Conservation (phyloP, 2,888 invertebrate genomes). For the Synergus gifuensis region DNA sequence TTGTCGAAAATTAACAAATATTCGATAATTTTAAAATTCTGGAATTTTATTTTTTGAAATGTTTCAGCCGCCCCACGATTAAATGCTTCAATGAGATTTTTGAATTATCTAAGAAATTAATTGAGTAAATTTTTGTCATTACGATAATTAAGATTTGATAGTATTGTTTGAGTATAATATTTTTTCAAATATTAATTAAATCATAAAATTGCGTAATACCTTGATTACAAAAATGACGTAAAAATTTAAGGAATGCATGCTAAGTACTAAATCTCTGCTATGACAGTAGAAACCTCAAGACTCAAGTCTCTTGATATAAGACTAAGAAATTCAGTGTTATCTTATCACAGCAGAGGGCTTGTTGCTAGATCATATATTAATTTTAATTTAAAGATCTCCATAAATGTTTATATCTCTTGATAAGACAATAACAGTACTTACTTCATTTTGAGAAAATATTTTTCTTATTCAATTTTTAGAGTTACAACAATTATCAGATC, state of each 20-base stretch:
- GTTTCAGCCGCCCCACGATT: too few relatives aligned
- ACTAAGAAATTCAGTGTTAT: constrained; percentile 35
- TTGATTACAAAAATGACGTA: not conserved
- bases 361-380: constrained; percentile 44
- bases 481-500: not conserved
- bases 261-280: not conserved
- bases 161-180: not conserved
- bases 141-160: not conserved
- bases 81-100: too few relatives aligned
- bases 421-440: constrained; percentile 7
- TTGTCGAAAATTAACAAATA: too few relatives aligned
- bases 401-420: constrained; percentile 9
- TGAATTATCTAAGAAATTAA: too few relatives aligned
- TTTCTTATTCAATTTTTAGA: not conserved
- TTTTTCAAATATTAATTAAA: not conserved
- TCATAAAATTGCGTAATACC: not conserved
- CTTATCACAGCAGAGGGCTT: constrained; percentile 42
- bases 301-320: constrained; percentile 25
- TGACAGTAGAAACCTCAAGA: constrained; percentile 15
- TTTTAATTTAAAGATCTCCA: constrained; percentile 29
- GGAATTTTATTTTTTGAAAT: too few relatives aligned
- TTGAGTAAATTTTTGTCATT: not conserved
- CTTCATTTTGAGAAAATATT: not conserved
- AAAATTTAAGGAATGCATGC: not conserved
- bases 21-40: too few relatives aligned